phyloP scores from a whole-genome alignment of 2,797 vertebrate species.

The Aythya fuligula region DNA sequence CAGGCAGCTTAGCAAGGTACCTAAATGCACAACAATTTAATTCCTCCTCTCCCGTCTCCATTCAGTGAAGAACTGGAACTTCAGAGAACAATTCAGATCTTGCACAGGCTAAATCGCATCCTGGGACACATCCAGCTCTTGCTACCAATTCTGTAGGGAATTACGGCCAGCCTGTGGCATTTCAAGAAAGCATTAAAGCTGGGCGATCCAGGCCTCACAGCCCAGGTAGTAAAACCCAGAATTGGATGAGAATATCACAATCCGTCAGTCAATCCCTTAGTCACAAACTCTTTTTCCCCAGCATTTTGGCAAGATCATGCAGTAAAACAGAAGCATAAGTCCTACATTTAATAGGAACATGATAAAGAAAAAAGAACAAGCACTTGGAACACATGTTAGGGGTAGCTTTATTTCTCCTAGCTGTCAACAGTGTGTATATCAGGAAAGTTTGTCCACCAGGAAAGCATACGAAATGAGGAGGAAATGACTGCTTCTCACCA shows the following conservation, averaged over 20 bases:
- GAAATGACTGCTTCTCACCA: slow-evolving; percentile 11
- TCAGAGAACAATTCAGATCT: background rate
- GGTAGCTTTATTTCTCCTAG: background rate
- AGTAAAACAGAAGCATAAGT: background rate
- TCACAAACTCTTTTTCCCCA: background rate
- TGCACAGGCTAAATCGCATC: background rate
- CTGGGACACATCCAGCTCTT: background rate
- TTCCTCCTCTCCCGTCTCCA: background rate
- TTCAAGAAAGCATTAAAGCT: background rate
- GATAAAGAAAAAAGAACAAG: background rate
- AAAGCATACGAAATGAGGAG: background rate
- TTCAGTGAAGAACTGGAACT: background rate
- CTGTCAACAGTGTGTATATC: background rate
- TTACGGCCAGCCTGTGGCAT: background rate
- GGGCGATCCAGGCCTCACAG: background rate
- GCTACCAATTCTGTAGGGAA: background rate
- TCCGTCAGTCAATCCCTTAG: background rate
- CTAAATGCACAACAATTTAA: background rate
- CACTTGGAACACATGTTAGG: background rate
- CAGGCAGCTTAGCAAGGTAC: background rate
- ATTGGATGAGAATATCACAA: background rate
- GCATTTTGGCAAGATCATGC: background rate
- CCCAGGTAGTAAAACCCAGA: fast-evolving
- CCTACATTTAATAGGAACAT: background rate
- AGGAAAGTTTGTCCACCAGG: background rate